Evolutionary conservation across 2,888 invertebrate genomes (phyloP).

Genomic region (Tortrix viridana): DNA sequence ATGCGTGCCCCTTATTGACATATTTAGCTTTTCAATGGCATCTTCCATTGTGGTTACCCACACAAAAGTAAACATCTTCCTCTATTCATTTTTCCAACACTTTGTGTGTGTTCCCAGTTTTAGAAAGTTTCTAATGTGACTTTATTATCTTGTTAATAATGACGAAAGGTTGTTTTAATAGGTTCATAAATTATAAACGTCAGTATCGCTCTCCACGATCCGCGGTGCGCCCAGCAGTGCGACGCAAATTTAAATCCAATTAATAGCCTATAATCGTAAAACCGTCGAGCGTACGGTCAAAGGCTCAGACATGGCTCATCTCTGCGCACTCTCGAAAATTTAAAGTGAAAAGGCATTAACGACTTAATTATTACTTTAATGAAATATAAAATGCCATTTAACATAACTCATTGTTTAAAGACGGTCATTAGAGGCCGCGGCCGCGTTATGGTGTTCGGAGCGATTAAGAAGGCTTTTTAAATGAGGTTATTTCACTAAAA

Average conservation of each 20-base stretch:
- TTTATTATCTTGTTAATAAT: constrained; percentile 47
- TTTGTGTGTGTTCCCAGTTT: constrained; percentile 49
- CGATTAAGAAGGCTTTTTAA: constrained; percentile 51
- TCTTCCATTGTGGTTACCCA: constrained; percentile 54
- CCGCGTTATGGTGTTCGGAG: constrained; percentile 49
- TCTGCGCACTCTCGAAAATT: constrained; percentile 38
- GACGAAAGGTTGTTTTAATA: constrained; percentile 38
- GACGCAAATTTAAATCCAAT: constrained; percentile 71
- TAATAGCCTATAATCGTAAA: constrained; percentile 59
- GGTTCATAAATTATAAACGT: constrained; percentile 35
- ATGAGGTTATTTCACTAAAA: constrained; percentile 53
- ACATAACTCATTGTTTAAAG: constrained; percentile 58
- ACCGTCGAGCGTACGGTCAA: constrained; percentile 11
- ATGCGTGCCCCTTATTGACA: constrained; percentile 67
- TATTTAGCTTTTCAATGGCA: constrained; percentile 72
- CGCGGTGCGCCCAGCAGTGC: constrained; percentile 64
- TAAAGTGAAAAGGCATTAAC: constrained; percentile 46
- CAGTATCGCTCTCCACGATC: constrained; percentile 64
- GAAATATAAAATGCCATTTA: constrained; percentile 53
- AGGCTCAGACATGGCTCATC: constrained; percentile 10
- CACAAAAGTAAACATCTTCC: constrained; percentile 44
- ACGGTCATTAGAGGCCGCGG: constrained; percentile 52
- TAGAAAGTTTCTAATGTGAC: constrained; percentile 59
- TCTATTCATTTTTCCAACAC: constrained; percentile 31
- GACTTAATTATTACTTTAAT: constrained; percentile 61